Evolutionary conservation across 92 coral and sea anemone genomes (phyloP).

Genomic region (Epizoanthus illoricatus): DNA sequence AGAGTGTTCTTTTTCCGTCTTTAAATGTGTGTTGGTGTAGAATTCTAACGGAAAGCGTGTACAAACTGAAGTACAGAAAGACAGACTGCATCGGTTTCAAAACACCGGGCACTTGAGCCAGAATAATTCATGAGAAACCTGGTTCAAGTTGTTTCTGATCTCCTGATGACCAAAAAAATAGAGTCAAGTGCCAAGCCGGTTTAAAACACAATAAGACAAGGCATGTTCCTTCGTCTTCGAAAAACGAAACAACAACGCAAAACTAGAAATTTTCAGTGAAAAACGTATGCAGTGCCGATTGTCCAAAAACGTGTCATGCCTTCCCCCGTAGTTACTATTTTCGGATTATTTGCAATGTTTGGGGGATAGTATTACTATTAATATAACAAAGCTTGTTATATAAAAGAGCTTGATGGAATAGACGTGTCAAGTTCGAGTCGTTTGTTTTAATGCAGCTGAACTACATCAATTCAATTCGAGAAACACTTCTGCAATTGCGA

Average conservation of each 20-base stretch:
- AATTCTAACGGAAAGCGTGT: background rate
- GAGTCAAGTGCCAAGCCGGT: background rate
- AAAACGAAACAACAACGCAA: background rate
- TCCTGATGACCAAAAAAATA: background rate
- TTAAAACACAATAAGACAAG: background rate
- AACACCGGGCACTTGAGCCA: slow-evolving; percentile 39
- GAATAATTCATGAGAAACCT: slow-evolving; percentile 65
- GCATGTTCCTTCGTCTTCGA: background rate
- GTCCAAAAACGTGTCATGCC: background rate
- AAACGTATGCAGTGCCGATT: background rate
- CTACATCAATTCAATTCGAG: background rate
- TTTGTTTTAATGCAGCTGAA: background rate
- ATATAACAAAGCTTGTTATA: background rate
- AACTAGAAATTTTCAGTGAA: background rate
- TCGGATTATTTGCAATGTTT: background rate
- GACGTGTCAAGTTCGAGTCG: background rate
- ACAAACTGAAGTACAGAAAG: background rate
- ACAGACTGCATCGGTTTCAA: slow-evolving; percentile 21
- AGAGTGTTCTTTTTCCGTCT: background rate
- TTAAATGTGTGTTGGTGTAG: background rate
- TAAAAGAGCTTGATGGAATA: background rate
- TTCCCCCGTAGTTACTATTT: background rate
- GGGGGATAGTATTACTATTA: background rate
- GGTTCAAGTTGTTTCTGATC: slow-evolving; percentile 42
- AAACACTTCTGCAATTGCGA: background rate